phyloP scores from a whole-genome alignment of 2,888 invertebrate genomes.

The Cosmopolites sordidus region DNA sequence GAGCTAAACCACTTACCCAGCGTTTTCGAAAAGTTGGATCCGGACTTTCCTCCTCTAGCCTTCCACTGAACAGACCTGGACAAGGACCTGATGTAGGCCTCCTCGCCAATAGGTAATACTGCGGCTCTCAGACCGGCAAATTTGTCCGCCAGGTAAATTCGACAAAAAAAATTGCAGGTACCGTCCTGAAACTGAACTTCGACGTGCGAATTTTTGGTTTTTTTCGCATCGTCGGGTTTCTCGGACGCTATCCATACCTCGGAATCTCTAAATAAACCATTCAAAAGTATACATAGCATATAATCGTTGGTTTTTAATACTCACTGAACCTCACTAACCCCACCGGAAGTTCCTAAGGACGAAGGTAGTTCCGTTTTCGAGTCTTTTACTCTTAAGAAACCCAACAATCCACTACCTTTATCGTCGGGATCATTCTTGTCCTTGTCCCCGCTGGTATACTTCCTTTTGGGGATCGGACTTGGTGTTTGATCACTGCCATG shows the following conservation, averaged over 20 bases:
- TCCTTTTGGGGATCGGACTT: constrained; percentile 52
- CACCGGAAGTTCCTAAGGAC: not conserved
- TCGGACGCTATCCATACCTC: constrained; percentile 2
- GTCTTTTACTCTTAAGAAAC: constrained; percentile 45
- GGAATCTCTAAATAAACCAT: not conserved
- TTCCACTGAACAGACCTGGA: constrained; percentile 86
- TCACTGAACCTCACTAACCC: not conserved
- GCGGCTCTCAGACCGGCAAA: constrained; percentile 72
- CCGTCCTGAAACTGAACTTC: constrained; percentile 61
- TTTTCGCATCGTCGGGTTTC: constrained; percentile 41
- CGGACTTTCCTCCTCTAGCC: constrained; percentile 95
- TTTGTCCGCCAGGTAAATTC: constrained; percentile 86
- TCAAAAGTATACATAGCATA: not conserved
- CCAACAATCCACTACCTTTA: constrained; percentile 43
- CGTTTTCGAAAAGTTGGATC: constrained; percentile 93
- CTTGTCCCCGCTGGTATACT: constrained; percentile 45
- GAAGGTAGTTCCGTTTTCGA: constrained; percentile 29
- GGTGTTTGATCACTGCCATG: constrained; percentile 44
- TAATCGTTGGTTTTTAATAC: not conserved
- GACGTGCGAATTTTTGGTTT: constrained; percentile 47
- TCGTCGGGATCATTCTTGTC: constrained; percentile 42
- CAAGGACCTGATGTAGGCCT: constrained; percentile 79
- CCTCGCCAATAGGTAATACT: constrained; percentile 54
- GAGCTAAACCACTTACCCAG: constrained; percentile 53
- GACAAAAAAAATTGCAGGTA: constrained; percentile 80